A percentile compares a stretch with the other conserved stretches of the same genome.
Evolutionary conservation across 2,888 invertebrate species (phyloP).

Genomic region (Drosophila putrida): DNA sequence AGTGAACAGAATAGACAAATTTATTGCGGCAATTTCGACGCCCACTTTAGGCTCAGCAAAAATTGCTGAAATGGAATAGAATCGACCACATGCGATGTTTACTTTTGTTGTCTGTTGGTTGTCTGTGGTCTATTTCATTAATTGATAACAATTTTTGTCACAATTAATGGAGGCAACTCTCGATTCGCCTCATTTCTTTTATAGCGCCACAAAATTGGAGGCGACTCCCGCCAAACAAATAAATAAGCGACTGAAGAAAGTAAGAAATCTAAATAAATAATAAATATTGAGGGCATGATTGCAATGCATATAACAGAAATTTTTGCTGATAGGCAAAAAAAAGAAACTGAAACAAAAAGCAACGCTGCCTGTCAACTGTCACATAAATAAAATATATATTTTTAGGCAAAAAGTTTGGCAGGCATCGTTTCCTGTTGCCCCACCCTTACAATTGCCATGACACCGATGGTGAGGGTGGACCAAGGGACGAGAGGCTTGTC

Average conservation of each 20-base stretch:
- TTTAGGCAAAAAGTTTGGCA: conserved; percentile 54
- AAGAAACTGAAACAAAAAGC: conserved; percentile 26
- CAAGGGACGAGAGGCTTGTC: conserved; percentile 42
- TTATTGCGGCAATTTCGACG: conserved; percentile 62
- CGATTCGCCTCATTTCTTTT: conserved; percentile 51
- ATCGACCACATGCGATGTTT: conserved; percentile 36
- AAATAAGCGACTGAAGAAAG: conserved; percentile 32
- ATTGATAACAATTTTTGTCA: conserved; percentile 74
- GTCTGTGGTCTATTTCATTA: conserved; percentile 53
- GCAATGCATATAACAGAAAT: conserved; percentile 20
- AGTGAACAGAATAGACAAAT: conserved; percentile 67
- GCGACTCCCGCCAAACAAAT: conserved; percentile 21
- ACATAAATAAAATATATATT: conserved; percentile 64
- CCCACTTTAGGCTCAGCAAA: conserved; percentile 49
- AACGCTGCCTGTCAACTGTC: conserved; percentile 64
- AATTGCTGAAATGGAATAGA: conserved; percentile 44
- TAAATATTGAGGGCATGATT: conserved; percentile 31
- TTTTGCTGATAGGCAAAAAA: conserved; percentile 48
- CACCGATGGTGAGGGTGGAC: conserved; percentile 10
- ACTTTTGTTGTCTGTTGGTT: conserved; percentile 3
- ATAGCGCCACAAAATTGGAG: conserved; percentile 32
- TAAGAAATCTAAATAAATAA: conserved; percentile 52
- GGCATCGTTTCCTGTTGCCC: conserved; percentile 37
- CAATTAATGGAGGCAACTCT: conserved; percentile 60
- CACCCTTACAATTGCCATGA: conserved; percentile 46